Evolutionary conservation across 2,797 vertebrate genomes (phyloP).

Genomic region (Lithobates pipiens): DNA sequence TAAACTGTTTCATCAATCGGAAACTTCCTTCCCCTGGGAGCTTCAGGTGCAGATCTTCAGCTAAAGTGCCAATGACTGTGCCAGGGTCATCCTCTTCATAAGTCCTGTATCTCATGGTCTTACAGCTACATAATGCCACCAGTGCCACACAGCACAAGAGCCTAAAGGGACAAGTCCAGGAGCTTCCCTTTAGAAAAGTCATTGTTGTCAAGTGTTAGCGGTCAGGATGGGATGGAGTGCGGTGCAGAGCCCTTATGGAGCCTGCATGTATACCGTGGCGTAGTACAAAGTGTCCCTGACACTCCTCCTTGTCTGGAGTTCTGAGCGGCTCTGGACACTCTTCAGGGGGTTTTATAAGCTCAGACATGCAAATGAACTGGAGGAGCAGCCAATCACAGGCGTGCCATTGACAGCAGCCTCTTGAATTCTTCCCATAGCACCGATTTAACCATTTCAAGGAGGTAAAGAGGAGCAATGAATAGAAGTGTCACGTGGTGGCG

Average conservation of each 20-base stretch:
- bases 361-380: conserved; percentile 87
- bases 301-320: background rate
- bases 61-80: conserved; percentile 91
- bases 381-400: conserved; percentile 72
- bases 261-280: conserved; percentile 22
- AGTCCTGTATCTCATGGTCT: conserved; percentile 90
- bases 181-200: conserved; percentile 52
- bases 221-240: background rate
- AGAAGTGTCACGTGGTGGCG: background rate
- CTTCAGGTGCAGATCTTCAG: conserved; percentile 89
- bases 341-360: conserved; percentile 81
- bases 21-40: conserved; percentile 83
- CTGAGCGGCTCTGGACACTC: conserved; percentile 14
- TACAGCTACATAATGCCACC: conserved; percentile 73
- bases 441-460: conserved; percentile 69
- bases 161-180: conserved; percentile 63
- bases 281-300: conserved; percentile 17
- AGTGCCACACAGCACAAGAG: conserved; percentile 72
- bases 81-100: conserved; percentile 90
- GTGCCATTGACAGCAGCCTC: conserved; percentile 50
- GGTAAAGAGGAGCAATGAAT: conserved; percentile 6
- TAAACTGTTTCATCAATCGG: conserved; percentile 89
- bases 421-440: conserved; percentile 76
- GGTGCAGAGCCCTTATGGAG: background rate
- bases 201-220: conserved; percentile 61